Evolutionary conservation across 2,113 vertebrate species (phyloP).

Genomic region (Myocastor coypus): DNA sequence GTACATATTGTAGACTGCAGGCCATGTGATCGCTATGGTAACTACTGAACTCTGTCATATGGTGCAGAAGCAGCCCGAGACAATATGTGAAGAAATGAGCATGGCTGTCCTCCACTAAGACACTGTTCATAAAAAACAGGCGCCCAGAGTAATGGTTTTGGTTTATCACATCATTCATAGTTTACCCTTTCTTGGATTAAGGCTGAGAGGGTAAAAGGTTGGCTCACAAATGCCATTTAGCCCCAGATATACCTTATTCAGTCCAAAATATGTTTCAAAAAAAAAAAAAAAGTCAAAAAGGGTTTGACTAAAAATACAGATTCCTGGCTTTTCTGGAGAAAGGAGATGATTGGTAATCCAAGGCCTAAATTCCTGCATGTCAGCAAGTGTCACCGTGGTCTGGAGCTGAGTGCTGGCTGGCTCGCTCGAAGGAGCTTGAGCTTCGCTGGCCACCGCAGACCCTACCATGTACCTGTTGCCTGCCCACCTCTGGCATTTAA

Average conservation of each 20-base stretch:
- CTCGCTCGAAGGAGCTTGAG: not conserved
- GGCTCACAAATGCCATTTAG: not conserved
- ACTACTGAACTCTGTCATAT: not conserved
- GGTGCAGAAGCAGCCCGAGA: not conserved
- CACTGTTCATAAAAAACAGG: constrained; percentile 40
- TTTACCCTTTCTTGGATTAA: not conserved
- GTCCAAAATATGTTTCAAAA: constrained; percentile 14
- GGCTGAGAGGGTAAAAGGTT: constrained; percentile 35
- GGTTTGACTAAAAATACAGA: constrained; percentile 54
- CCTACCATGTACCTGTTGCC: not conserved
- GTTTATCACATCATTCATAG: not conserved
- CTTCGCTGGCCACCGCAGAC: not conserved
- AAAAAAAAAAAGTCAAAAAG: not conserved
- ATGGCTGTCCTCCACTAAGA: not conserved
- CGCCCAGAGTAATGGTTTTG: not conserved
- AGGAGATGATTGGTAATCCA: constrained; percentile 40
- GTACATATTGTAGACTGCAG: not conserved
- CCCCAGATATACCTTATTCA: not conserved
- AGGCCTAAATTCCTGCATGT: constrained; percentile 57
- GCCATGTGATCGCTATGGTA: not conserved
- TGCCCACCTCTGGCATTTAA: constrained; percentile 48
- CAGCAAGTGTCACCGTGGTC: constrained; percentile 59
- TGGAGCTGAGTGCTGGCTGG: not conserved
- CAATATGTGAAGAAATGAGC: not conserved
- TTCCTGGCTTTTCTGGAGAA: constrained; percentile 54